Conservation (phyloP, 2,888 invertebrate genomes). For the Eurytoma adleriae region DNA sequence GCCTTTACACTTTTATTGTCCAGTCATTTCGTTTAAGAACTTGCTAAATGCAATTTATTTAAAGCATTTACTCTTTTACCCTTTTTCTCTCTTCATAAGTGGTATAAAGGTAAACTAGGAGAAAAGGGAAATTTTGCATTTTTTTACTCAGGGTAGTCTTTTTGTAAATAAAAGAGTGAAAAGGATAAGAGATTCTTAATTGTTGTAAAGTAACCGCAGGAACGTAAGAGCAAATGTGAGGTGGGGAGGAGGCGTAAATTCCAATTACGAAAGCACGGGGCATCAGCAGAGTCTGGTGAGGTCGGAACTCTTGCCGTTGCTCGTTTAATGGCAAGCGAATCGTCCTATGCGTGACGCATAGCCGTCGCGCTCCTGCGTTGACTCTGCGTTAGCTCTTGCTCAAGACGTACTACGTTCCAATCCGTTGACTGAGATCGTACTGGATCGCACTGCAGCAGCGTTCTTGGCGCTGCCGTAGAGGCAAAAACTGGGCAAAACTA, state of each 20-base stretch:
- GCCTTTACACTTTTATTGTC: too few relatives aligned
- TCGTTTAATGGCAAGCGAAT: slow-evolving; percentile 23
- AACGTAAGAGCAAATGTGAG: too few relatives aligned
- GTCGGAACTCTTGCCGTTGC: too few relatives aligned
- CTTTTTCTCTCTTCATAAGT: too few relatives aligned
- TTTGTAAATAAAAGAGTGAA: too few relatives aligned
- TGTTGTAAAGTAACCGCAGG: too few relatives aligned
- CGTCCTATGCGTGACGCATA: slow-evolving; percentile 54
- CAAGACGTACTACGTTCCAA: slow-evolving; percentile 56
- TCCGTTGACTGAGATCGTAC: slow-evolving; percentile 48
- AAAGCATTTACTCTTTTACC: too few relatives aligned
- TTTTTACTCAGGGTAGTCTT: too few relatives aligned
- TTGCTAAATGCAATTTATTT: too few relatives aligned
- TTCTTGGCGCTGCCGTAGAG: not conserved
- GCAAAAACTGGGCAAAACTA: slow-evolving; percentile 8
- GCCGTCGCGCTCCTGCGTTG: not conserved
- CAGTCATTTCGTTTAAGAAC: not conserved
- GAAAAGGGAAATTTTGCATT: too few relatives aligned
- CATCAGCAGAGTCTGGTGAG: slow-evolving; percentile 24
- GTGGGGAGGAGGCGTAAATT: slow-evolving; percentile 30
- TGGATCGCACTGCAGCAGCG: not conserved
- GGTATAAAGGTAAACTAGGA: too few relatives aligned
- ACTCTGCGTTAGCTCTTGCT: slow-evolving; percentile 15
- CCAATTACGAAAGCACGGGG: slow-evolving; percentile 44
- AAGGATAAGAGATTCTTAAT: too few relatives aligned